These are phyloP conservation scores for Petrocephalus zakoni DNA, from an alignment of 2,113 vertebrate species.

Conservation along the genomic window DNA sequence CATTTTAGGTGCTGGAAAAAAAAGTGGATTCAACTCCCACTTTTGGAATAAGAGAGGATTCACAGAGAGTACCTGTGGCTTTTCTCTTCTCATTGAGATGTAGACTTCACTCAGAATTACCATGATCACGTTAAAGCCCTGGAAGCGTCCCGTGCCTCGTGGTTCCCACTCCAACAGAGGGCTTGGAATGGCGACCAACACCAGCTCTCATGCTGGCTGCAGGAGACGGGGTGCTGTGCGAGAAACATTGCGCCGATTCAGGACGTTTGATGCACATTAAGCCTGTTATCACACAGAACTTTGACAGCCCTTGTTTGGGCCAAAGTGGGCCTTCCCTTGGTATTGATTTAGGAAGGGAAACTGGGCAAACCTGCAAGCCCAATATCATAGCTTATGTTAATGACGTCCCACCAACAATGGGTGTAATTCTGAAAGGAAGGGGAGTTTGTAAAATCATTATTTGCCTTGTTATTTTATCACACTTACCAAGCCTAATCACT, in stretches of 20 bases:
- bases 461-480: slow-evolving; percentile 24
- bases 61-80: neutral
- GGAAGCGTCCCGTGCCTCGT: neutral
- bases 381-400: neutral
- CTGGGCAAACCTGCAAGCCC: neutral
- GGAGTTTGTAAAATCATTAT: slow-evolving; percentile 21
- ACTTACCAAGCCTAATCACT: slow-evolving; percentile 25
- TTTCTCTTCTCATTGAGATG: neutral
- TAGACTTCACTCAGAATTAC: neutral
- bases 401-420: neutral
- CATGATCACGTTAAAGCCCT: neutral
- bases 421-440: neutral
- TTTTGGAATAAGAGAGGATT: neutral
- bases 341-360: neutral
- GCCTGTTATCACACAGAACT: neutral
- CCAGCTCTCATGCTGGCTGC: neutral
- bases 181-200: too few relatives aligned
- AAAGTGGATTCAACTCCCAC: slow-evolving; percentile 19
- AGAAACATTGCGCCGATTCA: neutral
- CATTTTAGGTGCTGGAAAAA: slow-evolving; percentile 2
- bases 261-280: neutral
- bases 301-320: neutral
- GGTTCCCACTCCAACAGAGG: too few relatives aligned
- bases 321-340: neutral
- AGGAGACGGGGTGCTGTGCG: neutral